phyloP scores from a whole-genome alignment of 2,113 vertebrate species.

The Microtus richardsoni region DNA sequence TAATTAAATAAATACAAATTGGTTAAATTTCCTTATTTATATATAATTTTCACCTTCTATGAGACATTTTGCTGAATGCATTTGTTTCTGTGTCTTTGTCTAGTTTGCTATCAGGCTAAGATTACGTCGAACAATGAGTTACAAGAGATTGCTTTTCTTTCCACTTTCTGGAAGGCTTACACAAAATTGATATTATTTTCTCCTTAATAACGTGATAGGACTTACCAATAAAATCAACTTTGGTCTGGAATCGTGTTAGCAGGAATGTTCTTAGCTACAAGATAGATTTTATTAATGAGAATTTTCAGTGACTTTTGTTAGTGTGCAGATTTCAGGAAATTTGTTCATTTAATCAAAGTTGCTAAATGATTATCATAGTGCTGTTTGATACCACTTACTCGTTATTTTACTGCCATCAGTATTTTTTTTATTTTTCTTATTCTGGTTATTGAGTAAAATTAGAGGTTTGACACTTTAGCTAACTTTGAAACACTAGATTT shows the following conservation, averaged over 20 bases:
- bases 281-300: not conserved
- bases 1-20: not conserved
- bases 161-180: not conserved
- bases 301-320: not conserved
- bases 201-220: not conserved
- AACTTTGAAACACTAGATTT: not conserved
- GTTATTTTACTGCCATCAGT: not conserved
- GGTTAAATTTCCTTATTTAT: not conserved
- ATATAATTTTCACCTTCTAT: not conserved
- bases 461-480: not conserved
- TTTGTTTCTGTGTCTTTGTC: not conserved
- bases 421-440: not conserved
- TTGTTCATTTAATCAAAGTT: not conserved
- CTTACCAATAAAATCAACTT: not conserved
- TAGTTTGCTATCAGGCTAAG: not conserved
- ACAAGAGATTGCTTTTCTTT: not conserved
- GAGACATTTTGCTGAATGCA: not conserved
- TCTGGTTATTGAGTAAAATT: not conserved
- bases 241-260: not conserved
- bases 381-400: not conserved
- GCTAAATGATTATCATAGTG: not conserved
- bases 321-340: not conserved
- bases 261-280: not conserved
- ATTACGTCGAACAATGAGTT: not conserved
- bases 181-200: not conserved